Conservation (phyloP, 2,888 invertebrate genomes). For the Digitonthophagus gazella region DNA sequence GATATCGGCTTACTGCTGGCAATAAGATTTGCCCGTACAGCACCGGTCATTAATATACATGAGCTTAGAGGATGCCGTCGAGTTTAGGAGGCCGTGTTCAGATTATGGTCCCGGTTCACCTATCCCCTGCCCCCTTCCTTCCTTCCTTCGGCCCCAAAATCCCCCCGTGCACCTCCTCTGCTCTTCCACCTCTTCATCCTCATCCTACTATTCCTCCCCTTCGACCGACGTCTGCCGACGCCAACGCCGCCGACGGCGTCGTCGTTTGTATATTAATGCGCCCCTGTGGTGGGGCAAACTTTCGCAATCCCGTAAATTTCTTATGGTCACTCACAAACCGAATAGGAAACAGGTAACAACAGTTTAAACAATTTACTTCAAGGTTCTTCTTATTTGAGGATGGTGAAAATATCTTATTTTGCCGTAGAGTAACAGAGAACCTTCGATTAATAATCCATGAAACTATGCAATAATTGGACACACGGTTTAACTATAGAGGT, state of each 20-base stretch:
- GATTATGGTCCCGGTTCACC: slow-evolving; percentile 33
- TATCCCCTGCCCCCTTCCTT: slow-evolving; percentile 14
- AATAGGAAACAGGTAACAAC: slow-evolving; percentile 1
- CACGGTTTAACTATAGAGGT: slow-evolving; percentile 35
- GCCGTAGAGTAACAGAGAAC: neutral
- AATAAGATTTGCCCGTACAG: slow-evolving; percentile 52
- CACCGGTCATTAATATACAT: slow-evolving; percentile 52
- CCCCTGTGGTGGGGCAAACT: slow-evolving; percentile 21
- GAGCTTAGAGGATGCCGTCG: slow-evolving; percentile 42
- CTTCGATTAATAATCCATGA: slow-evolving; percentile 24
- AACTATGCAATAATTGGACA: slow-evolving; percentile 35
- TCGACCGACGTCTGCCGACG: slow-evolving; percentile 12
- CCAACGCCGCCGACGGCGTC: slow-evolving; percentile 19
- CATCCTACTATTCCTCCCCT: slow-evolving; percentile 6
- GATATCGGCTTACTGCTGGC: slow-evolving; percentile 51
- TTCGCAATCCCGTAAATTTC: slow-evolving; percentile 27
- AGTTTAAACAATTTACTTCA: no score
- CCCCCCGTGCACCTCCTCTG: neutral
- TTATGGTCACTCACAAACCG: slow-evolving; percentile 20
- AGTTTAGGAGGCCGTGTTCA: slow-evolving; percentile 36
- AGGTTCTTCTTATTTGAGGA: neutral
- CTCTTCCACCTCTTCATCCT: neutral
- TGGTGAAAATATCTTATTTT: neutral
- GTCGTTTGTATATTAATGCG: slow-evolving; percentile 34
- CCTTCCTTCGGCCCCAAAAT: neutral